phyloP scores from a whole-genome alignment of 2,113 vertebrate species.

The Muscicapa adusta region DNA sequence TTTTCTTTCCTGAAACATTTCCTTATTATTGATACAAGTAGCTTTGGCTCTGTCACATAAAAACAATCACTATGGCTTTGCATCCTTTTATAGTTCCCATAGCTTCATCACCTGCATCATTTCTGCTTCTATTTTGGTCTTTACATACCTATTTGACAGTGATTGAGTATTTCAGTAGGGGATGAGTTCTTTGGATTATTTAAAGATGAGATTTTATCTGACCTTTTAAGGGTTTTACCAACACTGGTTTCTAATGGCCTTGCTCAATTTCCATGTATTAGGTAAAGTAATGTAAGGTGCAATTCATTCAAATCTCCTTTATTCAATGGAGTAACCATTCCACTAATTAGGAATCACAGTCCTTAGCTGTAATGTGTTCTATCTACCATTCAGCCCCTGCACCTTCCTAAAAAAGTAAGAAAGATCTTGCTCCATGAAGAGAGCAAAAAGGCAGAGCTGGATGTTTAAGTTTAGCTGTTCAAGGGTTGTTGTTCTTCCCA shows the following conservation, averaged over 20 bases:
- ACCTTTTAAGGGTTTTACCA: not conserved
- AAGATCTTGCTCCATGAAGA: not conserved
- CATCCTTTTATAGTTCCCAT: not conserved
- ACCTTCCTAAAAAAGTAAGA: not conserved
- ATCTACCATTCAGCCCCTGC: not conserved
- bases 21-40: not conserved
- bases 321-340: not conserved
- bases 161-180: not conserved
- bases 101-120: not conserved
- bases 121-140: not conserved
- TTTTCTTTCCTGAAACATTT: not conserved
- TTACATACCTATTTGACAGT: not conserved
- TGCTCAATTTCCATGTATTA: not conserved
- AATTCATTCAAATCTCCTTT: not conserved
- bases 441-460: not conserved
- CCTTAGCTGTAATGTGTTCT: not conserved
- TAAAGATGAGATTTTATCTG: not conserved
- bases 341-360: not conserved
- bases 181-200: not conserved
- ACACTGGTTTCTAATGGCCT: not conserved
- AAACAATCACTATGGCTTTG: not conserved
- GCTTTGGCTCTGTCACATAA: accelerated
- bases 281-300: not conserved
- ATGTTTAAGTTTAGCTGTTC: not conserved
- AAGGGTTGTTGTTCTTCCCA: not conserved